phyloP scores from a whole-genome alignment of 2,113 vertebrate species.

The Coturnix japonica region DNA sequence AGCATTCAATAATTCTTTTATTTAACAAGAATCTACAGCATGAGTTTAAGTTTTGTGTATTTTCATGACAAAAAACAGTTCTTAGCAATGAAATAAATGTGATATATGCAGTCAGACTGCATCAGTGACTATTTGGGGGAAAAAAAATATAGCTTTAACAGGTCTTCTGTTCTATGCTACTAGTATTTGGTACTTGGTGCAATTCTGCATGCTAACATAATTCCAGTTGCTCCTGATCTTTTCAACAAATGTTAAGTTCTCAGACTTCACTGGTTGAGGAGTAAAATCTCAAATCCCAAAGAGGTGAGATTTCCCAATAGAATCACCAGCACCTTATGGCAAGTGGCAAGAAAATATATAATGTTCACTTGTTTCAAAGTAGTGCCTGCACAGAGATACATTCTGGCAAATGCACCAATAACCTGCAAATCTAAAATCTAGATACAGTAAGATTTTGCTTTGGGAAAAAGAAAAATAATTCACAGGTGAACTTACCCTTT shows the following conservation, averaged over 20 bases:
- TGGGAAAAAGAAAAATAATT: neutral
- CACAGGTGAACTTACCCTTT: neutral
- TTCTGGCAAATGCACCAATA: neutral
- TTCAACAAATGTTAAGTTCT: neutral
- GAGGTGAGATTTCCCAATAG: neutral
- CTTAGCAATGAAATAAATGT: neutral
- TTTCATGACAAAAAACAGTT: constrained; percentile 10
- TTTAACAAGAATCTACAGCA: neutral
- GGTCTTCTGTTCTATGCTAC: neutral
- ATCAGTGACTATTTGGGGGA: neutral
- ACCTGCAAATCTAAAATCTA: neutral
- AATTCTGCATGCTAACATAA: neutral
- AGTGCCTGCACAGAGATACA: neutral
- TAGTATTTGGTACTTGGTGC: neutral
- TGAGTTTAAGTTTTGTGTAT: neutral
- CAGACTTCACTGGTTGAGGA: neutral
- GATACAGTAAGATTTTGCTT: neutral
- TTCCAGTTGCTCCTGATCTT: neutral
- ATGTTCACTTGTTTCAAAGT: neutral
- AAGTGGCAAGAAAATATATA: neutral
- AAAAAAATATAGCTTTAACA: neutral
- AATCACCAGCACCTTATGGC: neutral
- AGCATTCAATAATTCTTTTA: neutral
- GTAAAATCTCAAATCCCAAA: neutral
- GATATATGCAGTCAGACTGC: neutral